Percentiles rank a stretch among this genome's conserved stretches.
Evolutionary conservation across 2,797 vertebrate species (phyloP).

Genomic region (Sarcoramphus papa): DNA sequence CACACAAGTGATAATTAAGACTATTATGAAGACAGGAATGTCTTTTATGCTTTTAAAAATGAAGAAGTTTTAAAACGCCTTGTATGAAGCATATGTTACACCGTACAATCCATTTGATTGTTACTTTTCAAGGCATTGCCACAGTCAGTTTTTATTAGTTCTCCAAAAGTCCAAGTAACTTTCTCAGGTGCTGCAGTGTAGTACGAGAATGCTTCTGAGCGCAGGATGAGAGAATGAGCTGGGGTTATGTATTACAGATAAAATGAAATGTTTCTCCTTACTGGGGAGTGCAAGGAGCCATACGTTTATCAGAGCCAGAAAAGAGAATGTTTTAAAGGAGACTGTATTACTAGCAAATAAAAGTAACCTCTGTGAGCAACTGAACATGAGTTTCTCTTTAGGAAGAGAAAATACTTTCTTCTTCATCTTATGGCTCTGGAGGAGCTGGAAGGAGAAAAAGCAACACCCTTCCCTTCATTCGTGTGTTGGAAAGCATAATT

Average conservation of each 20-base stretch:
- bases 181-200: background rate
- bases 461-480: background rate
- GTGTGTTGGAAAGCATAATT: background rate
- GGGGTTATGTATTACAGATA: background rate
- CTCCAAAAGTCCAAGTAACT: background rate
- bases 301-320: background rate
- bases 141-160: background rate
- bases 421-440: background rate
- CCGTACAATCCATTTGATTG: background rate
- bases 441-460: background rate
- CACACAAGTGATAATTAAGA: background rate
- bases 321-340: background rate
- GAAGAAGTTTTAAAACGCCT: background rate
- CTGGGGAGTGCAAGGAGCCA: background rate
- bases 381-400: background rate
- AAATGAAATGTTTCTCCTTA: background rate
- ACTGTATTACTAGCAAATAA: background rate
- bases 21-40: background rate
- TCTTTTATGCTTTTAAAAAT: background rate
- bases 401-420: background rate
- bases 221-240: background rate
- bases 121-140: background rate
- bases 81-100: background rate
- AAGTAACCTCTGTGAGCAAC: background rate
- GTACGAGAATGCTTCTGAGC: background rate